Base-by-base conservation (phyloP, 1,140 invertebrate species). In the Cydia strobilella region DNA sequence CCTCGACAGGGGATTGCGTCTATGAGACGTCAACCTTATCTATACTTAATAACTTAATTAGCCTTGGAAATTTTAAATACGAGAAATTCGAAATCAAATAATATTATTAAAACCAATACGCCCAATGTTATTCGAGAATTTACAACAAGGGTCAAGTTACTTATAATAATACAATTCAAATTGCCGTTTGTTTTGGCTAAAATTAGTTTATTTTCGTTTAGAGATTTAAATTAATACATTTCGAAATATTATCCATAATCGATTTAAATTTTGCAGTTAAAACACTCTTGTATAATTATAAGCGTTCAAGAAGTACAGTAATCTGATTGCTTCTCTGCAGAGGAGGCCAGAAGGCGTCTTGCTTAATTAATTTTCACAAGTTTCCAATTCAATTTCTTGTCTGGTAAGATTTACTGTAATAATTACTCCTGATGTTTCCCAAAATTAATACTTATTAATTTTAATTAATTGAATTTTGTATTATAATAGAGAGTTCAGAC, bases 321-420 rank as follows among this genome's bases (percentile, higher is more conserved):
- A 45, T 10, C 54, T 59, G 18, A 23, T 59, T 59, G 54, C 20
- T 59, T 59, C 54, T 12, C 18, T 59, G 54, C 54, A 51, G 48
- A 51, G 13, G 51, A 54, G 54, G 54, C 54, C 54, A 59, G 54
- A 23, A 59, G 54, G 54, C 54, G 54, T 59, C 54, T 23, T 59
- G 54, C 20, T 59, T 59, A 59, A 59, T 59, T 59, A 59, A 59
- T 59, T 59, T 59, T 59, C 54, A 59, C 7, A 59, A 59, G 54
- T 59, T 59, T 59, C 20, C 54, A 59, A 59, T 59, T 59, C 20
- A 59, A 59, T 59, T 59, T 59, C 54, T 59, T 59, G 54, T 23
- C 54, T 59, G 54, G 3, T 59, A 23, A 59, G 18, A 59, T 59
- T 59, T 23, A n/a, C 15, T 59, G 20, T 59, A 59, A 23, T 59